Conservation (phyloP, 2,797 vertebrate genomes). For the Hydrophis major region DNA sequence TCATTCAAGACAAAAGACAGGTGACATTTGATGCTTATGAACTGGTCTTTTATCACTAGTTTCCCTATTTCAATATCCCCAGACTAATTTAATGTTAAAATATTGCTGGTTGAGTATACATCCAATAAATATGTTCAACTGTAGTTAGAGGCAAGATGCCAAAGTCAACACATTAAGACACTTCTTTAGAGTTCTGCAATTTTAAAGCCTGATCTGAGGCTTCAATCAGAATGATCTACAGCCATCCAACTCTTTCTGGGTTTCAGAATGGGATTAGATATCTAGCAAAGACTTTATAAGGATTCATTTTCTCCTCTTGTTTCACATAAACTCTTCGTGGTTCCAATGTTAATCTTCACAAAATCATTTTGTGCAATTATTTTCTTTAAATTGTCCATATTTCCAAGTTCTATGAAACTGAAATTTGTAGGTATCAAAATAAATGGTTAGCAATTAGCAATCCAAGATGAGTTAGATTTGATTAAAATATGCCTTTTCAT, state of each 20-base stretch:
- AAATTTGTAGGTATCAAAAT: background rate
- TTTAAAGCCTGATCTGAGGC: background rate
- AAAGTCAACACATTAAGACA: background rate
- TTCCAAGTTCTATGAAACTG: background rate
- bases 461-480: background rate
- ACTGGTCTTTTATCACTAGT: background rate
- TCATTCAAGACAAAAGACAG: background rate
- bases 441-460: background rate
- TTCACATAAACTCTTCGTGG: background rate
- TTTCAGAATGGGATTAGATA: background rate
- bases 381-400: background rate
- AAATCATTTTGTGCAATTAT: background rate
- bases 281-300: background rate
- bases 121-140: background rate
- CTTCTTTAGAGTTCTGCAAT: background rate
- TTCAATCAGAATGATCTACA: background rate
- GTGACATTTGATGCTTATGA: background rate
- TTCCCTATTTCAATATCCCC: background rate
- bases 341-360: background rate
- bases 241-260: background rate
- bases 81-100: conserved; percentile 8
- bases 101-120: background rate
- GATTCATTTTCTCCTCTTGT: too few relatives aligned
- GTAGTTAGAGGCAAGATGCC: background rate
- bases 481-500: background rate